These are phyloP conservation scores for Rhizomys pruinosus DNA, from an alignment of 2,113 vertebrate species.

Conservation along the genomic window DNA sequence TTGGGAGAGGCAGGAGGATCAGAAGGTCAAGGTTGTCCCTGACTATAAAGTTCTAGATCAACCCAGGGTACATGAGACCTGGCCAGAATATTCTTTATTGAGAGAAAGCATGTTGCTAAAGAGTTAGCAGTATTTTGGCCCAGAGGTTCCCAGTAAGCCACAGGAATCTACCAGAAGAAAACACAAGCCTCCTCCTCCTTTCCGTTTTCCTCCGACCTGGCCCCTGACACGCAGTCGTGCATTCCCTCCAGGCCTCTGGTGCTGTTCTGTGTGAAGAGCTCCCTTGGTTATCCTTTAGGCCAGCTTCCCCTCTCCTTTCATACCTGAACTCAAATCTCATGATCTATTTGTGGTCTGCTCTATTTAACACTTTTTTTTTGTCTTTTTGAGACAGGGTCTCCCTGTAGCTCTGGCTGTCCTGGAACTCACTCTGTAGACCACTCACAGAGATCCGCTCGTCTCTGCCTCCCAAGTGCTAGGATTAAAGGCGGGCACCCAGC, in stretches of 20 bases:
- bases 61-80: background rate
- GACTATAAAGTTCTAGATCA: background rate
- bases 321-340: background rate
- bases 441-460: too few relatives aligned
- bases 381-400: too few relatives aligned
- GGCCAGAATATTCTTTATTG: background rate
- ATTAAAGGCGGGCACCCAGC: too few relatives aligned
- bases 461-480: too few relatives aligned
- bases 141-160: background rate
- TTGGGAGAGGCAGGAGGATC: background rate
- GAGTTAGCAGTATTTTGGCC: background rate
- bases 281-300: background rate
- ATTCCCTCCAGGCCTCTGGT: too few relatives aligned
- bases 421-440: too few relatives aligned
- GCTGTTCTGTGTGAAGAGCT: background rate
- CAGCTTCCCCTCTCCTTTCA: background rate
- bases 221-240: background rate
- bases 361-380: too few relatives aligned
- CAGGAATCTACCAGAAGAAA: conserved; percentile 41
- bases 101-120: conserved; percentile 22
- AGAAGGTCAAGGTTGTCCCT: background rate
- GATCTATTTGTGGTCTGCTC: background rate
- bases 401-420: too few relatives aligned
- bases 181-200: background rate
- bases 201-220: background rate